These are phyloP conservation scores for Holcopasites calliopsidis DNA, from an alignment of 1,140 invertebrate species.

Conservation along the genomic window DNA sequence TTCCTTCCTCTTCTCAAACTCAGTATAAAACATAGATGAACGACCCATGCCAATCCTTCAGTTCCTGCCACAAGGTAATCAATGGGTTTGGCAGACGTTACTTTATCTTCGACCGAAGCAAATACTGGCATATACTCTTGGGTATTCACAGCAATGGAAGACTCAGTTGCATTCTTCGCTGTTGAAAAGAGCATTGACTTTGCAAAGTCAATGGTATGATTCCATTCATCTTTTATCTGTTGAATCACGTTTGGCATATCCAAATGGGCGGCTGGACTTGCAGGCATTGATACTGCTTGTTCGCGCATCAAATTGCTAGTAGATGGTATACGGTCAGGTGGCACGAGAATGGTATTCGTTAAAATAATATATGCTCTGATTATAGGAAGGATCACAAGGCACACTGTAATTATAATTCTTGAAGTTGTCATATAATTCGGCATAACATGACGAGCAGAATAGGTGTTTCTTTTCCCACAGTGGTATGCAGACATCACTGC, in stretches of 20 bases:
- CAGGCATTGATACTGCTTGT: not conserved
- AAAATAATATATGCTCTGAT: slow-evolving; percentile 83
- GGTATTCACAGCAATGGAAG: not conserved
- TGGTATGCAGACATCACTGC: slow-evolving; percentile 88
- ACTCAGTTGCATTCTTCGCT: not conserved
- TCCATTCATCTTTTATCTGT: slow-evolving; percentile 43
- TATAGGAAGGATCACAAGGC: slow-evolving; percentile 84
- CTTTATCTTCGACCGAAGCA: slow-evolving; percentile 57
- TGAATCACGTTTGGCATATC: slow-evolving; percentile 36
- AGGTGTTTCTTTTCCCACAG: slow-evolving; percentile 83
- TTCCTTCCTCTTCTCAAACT: slow-evolving; percentile 83
- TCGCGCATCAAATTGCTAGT: not conserved
- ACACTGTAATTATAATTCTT: slow-evolving; percentile 82
- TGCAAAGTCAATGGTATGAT: slow-evolving; percentile 44
- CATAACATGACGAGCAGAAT: slow-evolving; percentile 80
- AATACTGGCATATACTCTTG: slow-evolving; percentile 21
- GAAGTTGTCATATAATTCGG: slow-evolving; percentile 83
- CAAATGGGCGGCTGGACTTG: not conserved
- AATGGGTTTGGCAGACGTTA: slow-evolving; percentile 78
- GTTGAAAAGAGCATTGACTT: slow-evolving; percentile 45
- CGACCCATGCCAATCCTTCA: slow-evolving; percentile 87
- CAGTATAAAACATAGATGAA: slow-evolving; percentile 88
- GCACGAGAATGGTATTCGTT: slow-evolving; percentile 67
- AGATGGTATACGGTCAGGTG: slow-evolving; percentile 6
- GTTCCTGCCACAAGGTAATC: slow-evolving; percentile 86